Base-by-base conservation (phyloP, 1,140 invertebrate species). In the Cardiocondyla obscurior region DNA sequence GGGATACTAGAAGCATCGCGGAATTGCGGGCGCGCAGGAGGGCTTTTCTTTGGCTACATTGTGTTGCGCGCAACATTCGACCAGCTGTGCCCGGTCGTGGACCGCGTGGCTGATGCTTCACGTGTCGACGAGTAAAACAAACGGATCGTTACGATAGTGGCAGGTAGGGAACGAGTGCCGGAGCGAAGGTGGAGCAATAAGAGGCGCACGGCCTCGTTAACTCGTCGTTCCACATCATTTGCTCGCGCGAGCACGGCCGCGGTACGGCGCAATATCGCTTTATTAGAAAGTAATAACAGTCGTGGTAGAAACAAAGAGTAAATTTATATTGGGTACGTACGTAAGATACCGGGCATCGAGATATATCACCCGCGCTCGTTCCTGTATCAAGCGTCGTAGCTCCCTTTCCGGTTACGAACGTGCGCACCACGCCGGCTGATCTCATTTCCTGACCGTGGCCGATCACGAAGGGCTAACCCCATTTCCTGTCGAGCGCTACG, bases 281-380 rank as follows among this genome's bases (percentile, higher is more conserved):
- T 90, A 90, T 90, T 90, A 90, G 89, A 90, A 90, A 90, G 86
- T 90, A 90, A 90, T 90, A 90, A 90, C 85, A 90, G 86, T 85
- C 77, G 28, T 25, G 57, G 46, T 44, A 42, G 64, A 88, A 87
- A 85, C 64, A 87, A 86, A 81, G 81, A 76, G 72, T 55, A 83
- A 89, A 90, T 90, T 89, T 89, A 86, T 89, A 81, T 57, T 74
- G 53, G n/a, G 44, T 72, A 74, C 55, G 57, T 62, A 81, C 70
- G 65, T 74, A 86, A 87, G 86, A 87, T 70, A 82, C 81, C 67
- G 36, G 16, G 55, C 62, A 64, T 69, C 73, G 62, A 86, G 86
- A 87, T 87, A 87, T 87, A 87, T 87, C 85, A 70, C 82, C 81
- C 49, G 8, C 57, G 12, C 53, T 51, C 82, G 58, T 84, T 81